Evolutionary conservation across 2,797 vertebrate genomes (phyloP), one percentile per base, ranked within the genome.

Genomic region (Notolabrus celidotus): DNA sequence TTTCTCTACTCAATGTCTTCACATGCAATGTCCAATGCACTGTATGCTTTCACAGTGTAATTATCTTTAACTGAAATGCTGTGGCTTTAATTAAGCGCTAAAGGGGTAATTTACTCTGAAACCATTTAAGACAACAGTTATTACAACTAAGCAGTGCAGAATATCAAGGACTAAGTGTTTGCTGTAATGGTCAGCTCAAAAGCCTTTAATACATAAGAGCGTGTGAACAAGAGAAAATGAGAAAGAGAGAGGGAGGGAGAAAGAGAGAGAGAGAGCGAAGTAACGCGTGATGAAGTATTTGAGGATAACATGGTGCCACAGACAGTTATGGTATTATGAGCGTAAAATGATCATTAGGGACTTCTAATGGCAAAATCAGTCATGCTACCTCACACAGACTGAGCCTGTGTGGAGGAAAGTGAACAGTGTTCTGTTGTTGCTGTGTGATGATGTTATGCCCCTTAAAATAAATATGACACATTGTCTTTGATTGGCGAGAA

Each of bases 271-370:
- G 8, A 27, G 43, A 17, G n/a, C 36, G 34, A 3, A 19, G 17
- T 11, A 20, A 67, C 70, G 50, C 46, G 69, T 70, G 74, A 73
- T 76, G 50, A 79, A 67, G 65, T 72, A 81, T 87, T 67, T 71
- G 77, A 78, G 20, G 25, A 74, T 84, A 83, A 86, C 61, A 63
- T 59, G 61, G 46, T 69, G 49, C 74, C 67, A 67, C 75, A 72
- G 77, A 75, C 74, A 85, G 80, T 83, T 75, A 79, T 62, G 79
- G 50, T 67, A 62, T 84, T 68, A 85, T 71, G 63, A 80, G 74
- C 75, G 57, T 87, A 71, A 91, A 88, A 91, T 87, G 59, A 85
- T 81, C 79, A 91, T 91, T 90, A 86, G 60, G 38, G 64, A 60
- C 53, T 71, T 87, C 61, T 87, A 88, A 91, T 90, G 69, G 77